A percentile compares a stretch with the other conserved stretches of the same genome.
Evolutionary conservation across 2,888 invertebrate genomes (phyloP).

Genomic region (Abscondita cerata): DNA sequence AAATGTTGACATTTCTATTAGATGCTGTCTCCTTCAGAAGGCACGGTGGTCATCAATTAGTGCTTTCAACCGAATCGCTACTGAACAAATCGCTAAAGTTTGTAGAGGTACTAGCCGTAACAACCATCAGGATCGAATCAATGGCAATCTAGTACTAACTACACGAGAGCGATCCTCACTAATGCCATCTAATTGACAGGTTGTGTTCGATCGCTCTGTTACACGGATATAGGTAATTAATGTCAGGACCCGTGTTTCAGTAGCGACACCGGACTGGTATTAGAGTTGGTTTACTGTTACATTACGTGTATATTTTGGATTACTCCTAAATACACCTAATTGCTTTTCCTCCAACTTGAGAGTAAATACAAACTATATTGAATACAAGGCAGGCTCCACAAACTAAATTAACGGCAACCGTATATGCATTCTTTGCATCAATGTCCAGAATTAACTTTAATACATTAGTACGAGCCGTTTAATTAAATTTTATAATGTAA

Average conservation of each 20-base stretch:
- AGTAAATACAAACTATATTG: slow-evolving; percentile 19
- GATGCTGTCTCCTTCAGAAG: slow-evolving; percentile 56
- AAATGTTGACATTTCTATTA: slow-evolving; percentile 58
- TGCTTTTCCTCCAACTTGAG: slow-evolving; percentile 30
- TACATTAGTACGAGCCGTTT: not conserved
- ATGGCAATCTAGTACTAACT: slow-evolving; percentile 37
- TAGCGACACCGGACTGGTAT: slow-evolving; percentile 46
- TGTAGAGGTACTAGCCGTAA: slow-evolving; percentile 39
- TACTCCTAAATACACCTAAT: slow-evolving; percentile 34
- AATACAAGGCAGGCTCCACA: slow-evolving; percentile 8
- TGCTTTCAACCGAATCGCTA: slow-evolving; percentile 53
- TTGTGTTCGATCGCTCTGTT: slow-evolving; percentile 58
- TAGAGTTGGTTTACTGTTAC: slow-evolving; percentile 54
- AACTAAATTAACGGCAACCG: not conserved
- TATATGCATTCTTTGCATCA: not conserved
- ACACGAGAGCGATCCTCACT: slow-evolving; percentile 48
- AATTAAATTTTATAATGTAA: too few relatives aligned
- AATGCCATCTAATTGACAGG: slow-evolving; percentile 61
- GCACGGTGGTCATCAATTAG: slow-evolving; percentile 57
- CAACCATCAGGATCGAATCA: slow-evolving; percentile 38
- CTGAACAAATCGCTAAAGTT: slow-evolving; percentile 53
- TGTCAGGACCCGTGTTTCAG: slow-evolving; percentile 58
- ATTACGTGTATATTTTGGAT: slow-evolving; percentile 52
- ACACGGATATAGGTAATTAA: slow-evolving; percentile 61
- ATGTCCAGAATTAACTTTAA: not conserved